Base-by-base conservation (phyloP, 2,797 vertebrate species). In the Triplophysa yarkandensis region DNA sequence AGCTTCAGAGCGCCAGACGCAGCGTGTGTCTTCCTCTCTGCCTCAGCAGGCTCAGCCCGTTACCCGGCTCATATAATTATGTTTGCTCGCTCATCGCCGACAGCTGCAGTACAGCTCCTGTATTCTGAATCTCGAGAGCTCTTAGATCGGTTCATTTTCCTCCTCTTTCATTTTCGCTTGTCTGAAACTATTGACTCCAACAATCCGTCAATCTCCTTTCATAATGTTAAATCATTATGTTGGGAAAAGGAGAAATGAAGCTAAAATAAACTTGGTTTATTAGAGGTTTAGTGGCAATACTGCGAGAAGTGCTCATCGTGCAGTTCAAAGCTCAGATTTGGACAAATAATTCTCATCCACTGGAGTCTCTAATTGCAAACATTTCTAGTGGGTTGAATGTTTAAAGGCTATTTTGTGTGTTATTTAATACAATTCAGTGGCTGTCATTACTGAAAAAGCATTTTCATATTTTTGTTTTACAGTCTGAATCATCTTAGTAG, bases 11-110 rank as follows among this genome's bases (percentile, higher is more conserved):
- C 50, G 39, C 72, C 43, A 62, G 60, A 61, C 78, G 54, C 73
- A 71, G 79, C 73, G 68, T 80, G 81, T 71, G 67, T 78, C 81
- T 76, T 80, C 73, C 73, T 83, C 62, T 69, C 74, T 74, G 78
- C 78, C 76, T 78, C 76, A 80, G 76, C 71, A 55, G 70, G 73
- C 69, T 69, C 36, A 74, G 65, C 30, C 74, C 46, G 46, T 60
- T 39, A 66, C 61, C 57, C 55, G 30, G 55, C 73, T 78, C 57
- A 65, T 78, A 71, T 78, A 78, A 80, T 83, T 83, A 83, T 83
- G 78, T 77, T 80, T 78, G 70, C 76, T 39, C 41, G 75, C 72
- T 78, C 74, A 71, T 77, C 69, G 69, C 81, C 72, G 48, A 60
- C 81, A 80, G 81, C 81, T 80, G 78, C 78, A 80, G 69, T 57